Percentiles rank a stretch among this genome's conserved stretches.
phyloP scores from a whole-genome alignment of 1,140 invertebrate genomes.

The Heliconius eleuchia region DNA sequence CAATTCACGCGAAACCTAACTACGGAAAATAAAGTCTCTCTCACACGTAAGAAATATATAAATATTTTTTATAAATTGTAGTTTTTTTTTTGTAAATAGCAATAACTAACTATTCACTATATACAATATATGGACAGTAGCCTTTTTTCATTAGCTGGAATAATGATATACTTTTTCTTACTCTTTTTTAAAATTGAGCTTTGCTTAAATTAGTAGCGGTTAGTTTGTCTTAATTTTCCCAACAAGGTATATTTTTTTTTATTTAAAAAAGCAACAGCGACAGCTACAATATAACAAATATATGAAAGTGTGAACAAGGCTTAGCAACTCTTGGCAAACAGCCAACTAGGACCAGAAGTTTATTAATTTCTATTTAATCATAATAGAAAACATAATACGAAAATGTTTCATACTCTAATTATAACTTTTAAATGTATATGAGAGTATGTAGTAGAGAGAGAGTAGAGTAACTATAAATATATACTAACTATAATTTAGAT shows the following conservation, averaged over 20 bases:
- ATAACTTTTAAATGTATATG: background rate
- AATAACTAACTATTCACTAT: no score
- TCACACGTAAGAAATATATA: background rate
- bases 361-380: constrained; percentile 11
- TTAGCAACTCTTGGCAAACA: background rate
- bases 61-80: no score
- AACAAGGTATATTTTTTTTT: background rate
- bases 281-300: background rate
- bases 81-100: no score
- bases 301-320: background rate
- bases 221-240: no score
- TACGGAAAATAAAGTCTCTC: background rate
- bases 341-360: background rate
- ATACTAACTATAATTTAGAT: no score
- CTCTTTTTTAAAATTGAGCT: no score
- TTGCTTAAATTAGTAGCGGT: no score
- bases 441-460: no score
- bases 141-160: background rate
- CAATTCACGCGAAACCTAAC: constrained; percentile 2
- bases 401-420: background rate
- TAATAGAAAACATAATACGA: background rate
- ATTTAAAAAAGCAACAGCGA: background rate
- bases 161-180: no score
- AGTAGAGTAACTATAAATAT: background rate
- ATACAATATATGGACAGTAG: background rate